Evolutionary conservation across 2,113 vertebrate genomes (phyloP).

Genomic region (Mus spicilegus): DNA sequence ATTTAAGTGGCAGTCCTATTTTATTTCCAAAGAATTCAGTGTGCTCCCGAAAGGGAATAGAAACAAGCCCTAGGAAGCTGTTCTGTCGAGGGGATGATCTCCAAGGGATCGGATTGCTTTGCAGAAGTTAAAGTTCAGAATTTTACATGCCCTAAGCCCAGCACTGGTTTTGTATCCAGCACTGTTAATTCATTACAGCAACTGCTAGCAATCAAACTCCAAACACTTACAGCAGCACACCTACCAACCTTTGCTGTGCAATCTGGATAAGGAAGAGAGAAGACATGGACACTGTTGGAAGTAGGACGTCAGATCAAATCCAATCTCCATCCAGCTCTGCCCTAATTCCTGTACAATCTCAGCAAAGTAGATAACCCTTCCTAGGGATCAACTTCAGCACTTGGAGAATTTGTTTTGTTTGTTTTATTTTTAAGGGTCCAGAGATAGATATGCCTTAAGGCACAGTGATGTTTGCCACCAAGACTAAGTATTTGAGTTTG

Average conservation of each 20-base stretch:
- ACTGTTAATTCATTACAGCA: not conserved
- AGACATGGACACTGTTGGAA: not conserved
- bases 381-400: not conserved
- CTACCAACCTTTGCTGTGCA: not conserved
- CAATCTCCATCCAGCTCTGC: not conserved
- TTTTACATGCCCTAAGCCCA: not conserved
- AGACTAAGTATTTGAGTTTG: not conserved
- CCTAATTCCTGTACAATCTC: not conserved
- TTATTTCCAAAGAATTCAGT: constrained; percentile 50
- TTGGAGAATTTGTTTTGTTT: not conserved
- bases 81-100: constrained; percentile 17
- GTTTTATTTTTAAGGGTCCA: not conserved
- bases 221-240: not conserved
- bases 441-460: too few relatives aligned
- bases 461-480: not conserved
- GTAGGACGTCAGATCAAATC: not conserved
- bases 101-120: not conserved
- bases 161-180: not conserved
- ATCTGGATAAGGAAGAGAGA: not conserved
- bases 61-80: not conserved
- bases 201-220: not conserved
- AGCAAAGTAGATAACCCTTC: not conserved
- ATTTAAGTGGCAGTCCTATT: constrained; percentile 62
- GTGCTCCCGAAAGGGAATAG: constrained; percentile 16
- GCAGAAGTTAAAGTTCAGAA: constrained; percentile 39